A percentile compares a stretch with the other conserved stretches of the same genome.
phyloP scores from a whole-genome alignment of 1,140 invertebrate genomes.

The Drosophila ficusphila region DNA sequence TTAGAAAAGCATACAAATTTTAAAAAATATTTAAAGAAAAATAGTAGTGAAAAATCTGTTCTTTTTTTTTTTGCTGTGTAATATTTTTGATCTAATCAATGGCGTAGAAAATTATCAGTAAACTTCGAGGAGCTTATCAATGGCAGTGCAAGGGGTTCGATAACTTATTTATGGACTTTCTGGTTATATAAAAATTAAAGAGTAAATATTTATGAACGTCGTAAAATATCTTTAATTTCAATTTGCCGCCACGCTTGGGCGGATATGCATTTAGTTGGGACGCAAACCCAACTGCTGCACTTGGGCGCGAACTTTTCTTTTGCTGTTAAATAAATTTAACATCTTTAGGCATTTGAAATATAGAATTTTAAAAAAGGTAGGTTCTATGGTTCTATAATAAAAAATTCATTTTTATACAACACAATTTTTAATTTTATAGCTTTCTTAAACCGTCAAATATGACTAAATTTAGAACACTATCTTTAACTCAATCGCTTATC shows the following conservation, averaged over 20 bases:
- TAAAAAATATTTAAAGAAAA: no score
- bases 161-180: constrained; percentile 12
- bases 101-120: neutral
- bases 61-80: neutral
- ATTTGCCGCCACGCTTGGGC: constrained; percentile 9
- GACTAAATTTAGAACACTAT: neutral
- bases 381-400: no score
- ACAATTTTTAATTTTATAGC: no score
- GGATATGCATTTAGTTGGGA: constrained; percentile 18
- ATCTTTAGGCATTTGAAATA: no score
- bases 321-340: no score
- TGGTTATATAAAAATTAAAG: neutral
- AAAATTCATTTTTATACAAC: no score
- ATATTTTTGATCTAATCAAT: constrained; percentile 3
- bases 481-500: constrained; percentile 12
- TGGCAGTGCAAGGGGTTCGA: constrained; percentile 4
- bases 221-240: neutral
- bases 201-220: neutral
- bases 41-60: no score
- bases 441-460: neutral
- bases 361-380: no score
- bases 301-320: constrained; percentile 24
- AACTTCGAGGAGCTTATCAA: constrained; percentile 17
- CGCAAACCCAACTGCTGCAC: constrained; percentile 17
- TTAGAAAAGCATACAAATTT: neutral